phyloP scores from a whole-genome alignment of 2,113 vertebrate genomes.

The Ifrita kowaldi region DNA sequence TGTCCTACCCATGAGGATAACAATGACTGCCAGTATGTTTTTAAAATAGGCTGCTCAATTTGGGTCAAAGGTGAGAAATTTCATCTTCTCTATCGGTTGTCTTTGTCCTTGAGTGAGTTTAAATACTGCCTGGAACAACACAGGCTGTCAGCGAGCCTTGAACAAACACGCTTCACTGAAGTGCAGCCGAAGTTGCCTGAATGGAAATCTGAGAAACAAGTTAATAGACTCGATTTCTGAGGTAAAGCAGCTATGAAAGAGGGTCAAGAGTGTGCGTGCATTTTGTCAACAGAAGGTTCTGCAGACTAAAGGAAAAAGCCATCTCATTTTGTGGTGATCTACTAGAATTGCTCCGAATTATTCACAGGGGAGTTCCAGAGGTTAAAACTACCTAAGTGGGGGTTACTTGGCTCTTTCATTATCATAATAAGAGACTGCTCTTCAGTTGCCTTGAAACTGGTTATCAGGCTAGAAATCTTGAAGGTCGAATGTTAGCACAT shows the following conservation, averaged over 20 bases:
- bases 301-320: neutral
- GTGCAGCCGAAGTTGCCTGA: neutral
- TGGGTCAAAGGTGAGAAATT: neutral
- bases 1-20: neutral
- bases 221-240: neutral
- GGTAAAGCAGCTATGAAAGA: neutral
- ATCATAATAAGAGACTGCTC: neutral
- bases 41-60: neutral
- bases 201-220: neutral
- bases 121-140: neutral
- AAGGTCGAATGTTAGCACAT: neutral
- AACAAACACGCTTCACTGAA: neutral
- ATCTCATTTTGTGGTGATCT: neutral
- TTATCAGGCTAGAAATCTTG: neutral
- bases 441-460: neutral
- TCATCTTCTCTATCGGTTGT: rapidly evolving
- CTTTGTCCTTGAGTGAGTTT: neutral
- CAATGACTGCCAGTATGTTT: neutral
- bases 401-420: neutral
- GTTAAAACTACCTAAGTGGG: neutral
- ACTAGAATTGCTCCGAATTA: neutral
- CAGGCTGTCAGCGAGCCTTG: neutral
- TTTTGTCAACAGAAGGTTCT: neutral
- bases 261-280: rapidly evolving
- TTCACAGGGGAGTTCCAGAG: neutral